phyloP scores from a whole-genome alignment of 2,797 vertebrate genomes.

The Enteromius viviparus region DNA sequence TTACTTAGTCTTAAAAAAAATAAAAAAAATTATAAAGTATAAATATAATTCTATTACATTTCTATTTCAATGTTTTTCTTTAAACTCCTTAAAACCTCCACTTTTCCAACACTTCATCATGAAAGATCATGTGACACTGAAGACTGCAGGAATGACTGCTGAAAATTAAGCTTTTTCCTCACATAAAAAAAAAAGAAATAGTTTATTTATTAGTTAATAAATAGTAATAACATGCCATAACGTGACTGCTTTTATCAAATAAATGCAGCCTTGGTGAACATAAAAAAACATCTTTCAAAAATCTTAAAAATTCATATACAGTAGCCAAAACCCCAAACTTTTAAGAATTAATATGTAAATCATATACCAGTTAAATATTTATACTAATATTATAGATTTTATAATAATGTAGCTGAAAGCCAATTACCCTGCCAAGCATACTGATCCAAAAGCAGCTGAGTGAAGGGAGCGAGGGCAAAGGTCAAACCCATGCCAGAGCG shows the following conservation, averaged over 20 bases:
- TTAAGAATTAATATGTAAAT: not conserved
- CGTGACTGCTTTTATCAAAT: not conserved
- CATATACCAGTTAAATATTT: not conserved
- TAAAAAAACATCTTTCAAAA: not conserved
- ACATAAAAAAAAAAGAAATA: not conserved
- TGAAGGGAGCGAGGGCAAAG: slow-evolving; percentile 88
- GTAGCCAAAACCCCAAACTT: not conserved
- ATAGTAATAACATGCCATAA: not conserved
- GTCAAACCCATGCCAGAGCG: slow-evolving; percentile 93
- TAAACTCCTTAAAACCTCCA: not conserved
- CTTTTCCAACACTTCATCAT: not conserved
- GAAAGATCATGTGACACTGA: not conserved
- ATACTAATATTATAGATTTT: not conserved
- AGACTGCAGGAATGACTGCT: not conserved
- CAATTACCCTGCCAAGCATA: slow-evolving; percentile 92
- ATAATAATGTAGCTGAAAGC: not conserved
- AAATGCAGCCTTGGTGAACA: not conserved
- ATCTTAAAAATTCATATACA: not conserved
- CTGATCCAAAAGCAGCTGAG: slow-evolving; percentile 84
- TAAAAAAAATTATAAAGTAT: too few species aligned
- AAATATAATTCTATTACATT: not conserved
- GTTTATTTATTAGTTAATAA: not conserved
- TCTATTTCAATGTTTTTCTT: not conserved
- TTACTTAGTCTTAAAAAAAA: not conserved
- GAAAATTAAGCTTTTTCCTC: not conserved